Evolutionary conservation across 2,797 vertebrate species (phyloP).

Genomic region (Leptoclinus maculatus): DNA sequence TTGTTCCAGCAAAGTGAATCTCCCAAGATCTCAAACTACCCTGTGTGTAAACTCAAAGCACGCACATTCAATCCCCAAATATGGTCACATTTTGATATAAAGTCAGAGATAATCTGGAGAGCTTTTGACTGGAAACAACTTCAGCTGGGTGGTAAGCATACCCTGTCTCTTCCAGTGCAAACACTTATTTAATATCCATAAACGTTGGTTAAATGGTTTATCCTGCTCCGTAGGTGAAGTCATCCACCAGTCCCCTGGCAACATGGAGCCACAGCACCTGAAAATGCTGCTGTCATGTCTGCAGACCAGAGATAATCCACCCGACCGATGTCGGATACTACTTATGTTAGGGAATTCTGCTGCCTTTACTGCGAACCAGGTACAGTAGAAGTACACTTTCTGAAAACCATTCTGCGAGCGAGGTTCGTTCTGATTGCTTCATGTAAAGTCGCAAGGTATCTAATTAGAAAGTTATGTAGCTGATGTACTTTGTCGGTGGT

Average conservation of each 20-base stretch:
- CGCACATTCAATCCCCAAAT: background rate
- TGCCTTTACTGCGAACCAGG: conserved; percentile 95
- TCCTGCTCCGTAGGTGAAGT: conserved; percentile 68
- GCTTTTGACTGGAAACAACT: background rate
- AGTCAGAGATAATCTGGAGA: background rate
- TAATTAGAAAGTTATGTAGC: background rate
- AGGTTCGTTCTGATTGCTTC: background rate
- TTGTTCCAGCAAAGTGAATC: background rate
- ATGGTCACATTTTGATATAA: background rate
- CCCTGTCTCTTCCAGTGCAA: background rate
- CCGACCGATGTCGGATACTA: conserved; percentile 87
- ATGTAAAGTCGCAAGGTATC: background rate
- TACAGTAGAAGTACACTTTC: conserved; percentile 50
- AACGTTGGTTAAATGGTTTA: background rate
- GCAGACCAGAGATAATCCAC: conserved; percentile 80
- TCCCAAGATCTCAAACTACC: background rate
- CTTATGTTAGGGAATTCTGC: conserved; percentile 92
- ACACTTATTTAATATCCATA: background rate
- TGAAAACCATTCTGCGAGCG: background rate
- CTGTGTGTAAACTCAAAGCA: background rate
- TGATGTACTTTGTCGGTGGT: background rate
- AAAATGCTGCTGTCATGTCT: conserved; percentile 90
- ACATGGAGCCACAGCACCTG: conserved; percentile 85
- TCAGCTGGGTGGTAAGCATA: background rate
- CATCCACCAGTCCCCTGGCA: conserved; percentile 75